Evolutionary conservation across 2,888 invertebrate species (phyloP), one percentile per base, ranked within the genome.

Genomic region (Geotrupes spiniger): DNA sequence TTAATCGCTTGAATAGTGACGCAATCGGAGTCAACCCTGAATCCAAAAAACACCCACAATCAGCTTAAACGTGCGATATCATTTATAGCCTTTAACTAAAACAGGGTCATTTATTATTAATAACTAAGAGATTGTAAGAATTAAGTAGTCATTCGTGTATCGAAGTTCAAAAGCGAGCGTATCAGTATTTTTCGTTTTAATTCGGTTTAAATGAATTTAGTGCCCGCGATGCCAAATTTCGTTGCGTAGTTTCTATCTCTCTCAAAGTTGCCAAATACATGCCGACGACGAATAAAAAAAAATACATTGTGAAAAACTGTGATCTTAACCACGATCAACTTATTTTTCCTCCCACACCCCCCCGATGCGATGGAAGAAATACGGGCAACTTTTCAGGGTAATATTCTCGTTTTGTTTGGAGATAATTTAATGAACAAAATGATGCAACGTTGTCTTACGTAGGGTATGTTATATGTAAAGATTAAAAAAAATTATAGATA

Each of bases 71-170:
- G 65, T 64, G 63, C 66, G 62, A 64, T 67, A 71, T 70, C 67
- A 63, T 70, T 70, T 69, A 63, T 68, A 69, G 72, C 72, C 74
- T 72, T 74, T 73, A 68, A 69, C 67, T 63, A 61, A 74, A 72
- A 74, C 73, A 73, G 73, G 74, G 74, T 73, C 71, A 67, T 70
- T 43, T 66, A 69, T 69, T 68, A 68, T 64, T 66, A 60, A 59
- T 45, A 50, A 43, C 58, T 76, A 67, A 66, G 66, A 68, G 60
- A 65, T 63, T 68, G 63, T 69, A 66, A 59, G 60, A 59, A 62
- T 68, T 65, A 66, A 56, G 56, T 46, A 57, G 62, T 66, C 66
- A 63, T 63, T 62, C 61, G 58, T 65, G 58, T 65, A 63, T 66
- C 65, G 5, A 38, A 25, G 9, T 33, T 29, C 29, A 29, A 29